A percentile compares a stretch with the other conserved stretches of the same genome.
Conservation (phyloP, 2,797 vertebrate genomes). For the Crocidura indochinensis region DNA sequence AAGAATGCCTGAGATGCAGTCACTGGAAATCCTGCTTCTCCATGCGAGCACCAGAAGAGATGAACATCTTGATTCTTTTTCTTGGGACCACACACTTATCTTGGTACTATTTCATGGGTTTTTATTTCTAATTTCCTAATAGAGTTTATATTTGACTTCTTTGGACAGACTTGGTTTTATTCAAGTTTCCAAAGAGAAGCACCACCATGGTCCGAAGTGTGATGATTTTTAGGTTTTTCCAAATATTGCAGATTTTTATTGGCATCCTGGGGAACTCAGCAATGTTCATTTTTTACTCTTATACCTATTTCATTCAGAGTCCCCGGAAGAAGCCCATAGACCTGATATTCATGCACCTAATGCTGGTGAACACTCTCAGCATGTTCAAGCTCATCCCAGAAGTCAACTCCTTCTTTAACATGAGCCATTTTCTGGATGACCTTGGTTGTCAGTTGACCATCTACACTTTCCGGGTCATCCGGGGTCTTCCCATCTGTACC, state of each 20-base stretch:
- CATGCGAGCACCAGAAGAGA: not conserved
- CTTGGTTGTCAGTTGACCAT: constrained; percentile 9
- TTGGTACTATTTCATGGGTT: not conserved
- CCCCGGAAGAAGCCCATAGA: constrained; percentile 29
- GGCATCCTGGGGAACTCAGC: constrained; percentile 21
- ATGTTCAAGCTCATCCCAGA: not conserved
- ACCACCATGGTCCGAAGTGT: constrained; percentile 21
- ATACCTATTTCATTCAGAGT: not conserved
- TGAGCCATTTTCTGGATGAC: not conserved
- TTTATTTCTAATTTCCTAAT: not conserved
- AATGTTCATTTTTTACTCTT: not conserved
- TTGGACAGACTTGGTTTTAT: not conserved
- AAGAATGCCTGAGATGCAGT: not conserved
- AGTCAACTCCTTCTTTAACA: not conserved
- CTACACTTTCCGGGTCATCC: constrained; percentile 12
- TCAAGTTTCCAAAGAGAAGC: not conserved
- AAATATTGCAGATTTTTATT: not conserved
- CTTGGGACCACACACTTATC: not conserved
- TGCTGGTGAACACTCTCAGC: not conserved
- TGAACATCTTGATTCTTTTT: not conserved
- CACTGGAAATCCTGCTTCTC: not conserved
- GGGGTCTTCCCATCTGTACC: not conserved
- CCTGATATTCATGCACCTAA: not conserved
- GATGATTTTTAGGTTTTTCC: not conserved
- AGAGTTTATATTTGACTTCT: not conserved